These are phyloP conservation scores for Xylocopa sonorina DNA, from an alignment of 1,140 invertebrate species.

Conservation along the genomic window DNA sequence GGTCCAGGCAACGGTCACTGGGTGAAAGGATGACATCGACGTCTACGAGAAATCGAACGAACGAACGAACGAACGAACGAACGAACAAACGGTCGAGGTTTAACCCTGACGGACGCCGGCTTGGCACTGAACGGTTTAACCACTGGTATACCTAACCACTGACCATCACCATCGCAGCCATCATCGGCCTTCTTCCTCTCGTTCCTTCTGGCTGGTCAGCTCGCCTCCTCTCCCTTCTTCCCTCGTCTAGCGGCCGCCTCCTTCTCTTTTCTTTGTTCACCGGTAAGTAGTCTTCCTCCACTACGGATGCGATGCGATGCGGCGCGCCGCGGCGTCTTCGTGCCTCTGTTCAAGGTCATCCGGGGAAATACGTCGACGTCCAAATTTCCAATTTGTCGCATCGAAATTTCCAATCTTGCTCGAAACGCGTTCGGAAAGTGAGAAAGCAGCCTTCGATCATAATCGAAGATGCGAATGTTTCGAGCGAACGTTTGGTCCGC, in stretches of 20 bases:
- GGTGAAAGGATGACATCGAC: conserved; percentile 8
- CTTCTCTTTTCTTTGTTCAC: conserved; percentile 54
- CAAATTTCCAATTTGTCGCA: too few species aligned
- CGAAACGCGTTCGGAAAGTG: conserved; percentile 5
- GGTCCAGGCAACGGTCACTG: background rate
- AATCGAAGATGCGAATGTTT: too few species aligned
- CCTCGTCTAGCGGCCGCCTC: conserved; percentile 25
- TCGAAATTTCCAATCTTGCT: too few species aligned
- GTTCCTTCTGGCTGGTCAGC: conserved; percentile 39
- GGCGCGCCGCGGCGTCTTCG: conserved; percentile 58
- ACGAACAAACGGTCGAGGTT: conserved; percentile 63
- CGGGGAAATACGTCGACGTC: conserved; percentile 67
- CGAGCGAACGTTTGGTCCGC: background rate
- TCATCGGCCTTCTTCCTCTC: conserved; percentile 63
- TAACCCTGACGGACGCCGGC: conserved; percentile 72
- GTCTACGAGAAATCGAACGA: conserved; percentile 26
- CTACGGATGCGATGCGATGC: conserved; percentile 47
- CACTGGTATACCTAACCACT: conserved; percentile 71
- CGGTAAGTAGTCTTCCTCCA: conserved; percentile 70
- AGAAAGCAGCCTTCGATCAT: too few species aligned
- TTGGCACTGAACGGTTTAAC: conserved; percentile 75
- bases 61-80: conserved; percentile 53
- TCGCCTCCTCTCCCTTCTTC: conserved; percentile 6
- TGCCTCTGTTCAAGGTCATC: conserved; percentile 74
- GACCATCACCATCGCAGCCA: conserved; percentile 67